These are phyloP conservation scores for Stomorhina lunata DNA, from an alignment of 2,888 invertebrate species.

Conservation along the genomic window DNA sequence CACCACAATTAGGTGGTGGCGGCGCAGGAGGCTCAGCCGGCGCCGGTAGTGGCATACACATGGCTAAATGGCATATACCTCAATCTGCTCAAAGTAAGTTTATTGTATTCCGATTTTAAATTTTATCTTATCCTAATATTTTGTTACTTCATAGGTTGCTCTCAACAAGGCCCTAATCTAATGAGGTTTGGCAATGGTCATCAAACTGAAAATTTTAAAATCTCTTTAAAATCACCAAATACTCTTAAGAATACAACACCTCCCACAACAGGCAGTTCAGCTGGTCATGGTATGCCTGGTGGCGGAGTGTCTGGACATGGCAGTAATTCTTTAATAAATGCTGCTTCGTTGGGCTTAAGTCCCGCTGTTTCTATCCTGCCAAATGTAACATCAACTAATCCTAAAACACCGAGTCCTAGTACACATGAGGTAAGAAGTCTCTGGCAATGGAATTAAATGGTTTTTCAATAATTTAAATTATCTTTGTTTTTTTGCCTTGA, in stretches of 20 bases:
- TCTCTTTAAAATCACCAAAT: conserved; percentile 79
- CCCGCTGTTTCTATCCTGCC: conserved; percentile 77
- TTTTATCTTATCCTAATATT: neutral
- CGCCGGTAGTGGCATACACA: conserved; percentile 74
- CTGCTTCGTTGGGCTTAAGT: conserved; percentile 74
- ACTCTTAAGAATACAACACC: conserved; percentile 79
- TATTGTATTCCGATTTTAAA: neutral
- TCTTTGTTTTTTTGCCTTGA: neutral
- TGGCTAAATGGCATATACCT: conserved; percentile 88
- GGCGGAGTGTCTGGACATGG: conserved; percentile 54
- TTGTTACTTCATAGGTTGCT: conserved; percentile 76
- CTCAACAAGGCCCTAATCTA: conserved; percentile 77
- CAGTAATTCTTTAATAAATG: conserved; percentile 69
- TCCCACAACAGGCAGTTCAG: conserved; percentile 71
- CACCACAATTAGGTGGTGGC: conserved; percentile 76
- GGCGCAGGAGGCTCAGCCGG: conserved; percentile 50
- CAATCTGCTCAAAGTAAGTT: conserved; percentile 79
- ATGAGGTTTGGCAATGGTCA: conserved; percentile 79
- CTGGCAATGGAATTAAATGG: neutral
- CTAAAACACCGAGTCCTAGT: conserved; percentile 91
- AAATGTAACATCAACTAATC: conserved; percentile 87
- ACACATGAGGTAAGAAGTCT: conserved; percentile 81
- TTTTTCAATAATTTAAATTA: conserved; percentile 4
- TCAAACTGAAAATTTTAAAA: conserved; percentile 80
- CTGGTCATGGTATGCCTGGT: conserved; percentile 68